Conservation (phyloP, 2,797 vertebrate species). For the Crypturellus tataupa region DNA sequence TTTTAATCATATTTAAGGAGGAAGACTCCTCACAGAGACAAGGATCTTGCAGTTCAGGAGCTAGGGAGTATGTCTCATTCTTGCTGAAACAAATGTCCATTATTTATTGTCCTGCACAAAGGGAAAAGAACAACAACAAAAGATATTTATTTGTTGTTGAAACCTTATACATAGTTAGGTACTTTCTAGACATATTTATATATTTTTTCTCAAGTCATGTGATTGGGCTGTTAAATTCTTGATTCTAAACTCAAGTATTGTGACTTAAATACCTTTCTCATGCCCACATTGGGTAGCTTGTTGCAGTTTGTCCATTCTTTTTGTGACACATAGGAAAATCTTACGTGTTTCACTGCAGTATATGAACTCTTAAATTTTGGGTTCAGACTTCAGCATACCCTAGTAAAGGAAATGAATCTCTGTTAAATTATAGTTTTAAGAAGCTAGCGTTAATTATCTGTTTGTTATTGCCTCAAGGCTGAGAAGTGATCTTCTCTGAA, state of each 20-base stretch:
- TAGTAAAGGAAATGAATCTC: neutral
- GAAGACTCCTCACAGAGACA: neutral
- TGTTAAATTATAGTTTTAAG: neutral
- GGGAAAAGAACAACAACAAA: neutral
- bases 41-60: neutral
- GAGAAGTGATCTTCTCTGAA: neutral
- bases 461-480: neutral
- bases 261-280: neutral
- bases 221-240: neutral
- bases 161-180: rapidly evolving
- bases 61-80: neutral
- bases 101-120: rapidly evolving
- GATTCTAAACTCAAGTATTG: neutral
- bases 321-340: neutral
- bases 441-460: neutral
- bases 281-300: neutral
- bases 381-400: neutral
- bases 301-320: neutral
- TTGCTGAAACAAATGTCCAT: neutral
- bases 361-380: neutral
- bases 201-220: neutral
- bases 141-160: neutral
- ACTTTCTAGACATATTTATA: neutral
- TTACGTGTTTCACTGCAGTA: neutral
- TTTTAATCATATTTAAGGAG: neutral